Evolutionary conservation across 2,888 invertebrate genomes (phyloP).

Genomic region (Calliopum simillimum): DNA sequence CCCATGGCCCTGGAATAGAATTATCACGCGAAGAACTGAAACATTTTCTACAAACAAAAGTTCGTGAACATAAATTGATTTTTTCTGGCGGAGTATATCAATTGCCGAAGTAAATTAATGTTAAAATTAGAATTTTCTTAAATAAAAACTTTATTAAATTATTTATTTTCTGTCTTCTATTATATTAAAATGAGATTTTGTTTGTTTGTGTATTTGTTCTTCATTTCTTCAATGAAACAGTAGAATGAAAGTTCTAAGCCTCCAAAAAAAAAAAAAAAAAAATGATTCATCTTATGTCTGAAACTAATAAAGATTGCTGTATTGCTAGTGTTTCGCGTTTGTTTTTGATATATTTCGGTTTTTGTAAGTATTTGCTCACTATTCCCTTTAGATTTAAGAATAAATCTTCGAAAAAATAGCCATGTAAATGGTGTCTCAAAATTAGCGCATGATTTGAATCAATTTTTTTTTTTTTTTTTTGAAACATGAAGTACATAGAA

Average conservation of each 20-base stretch:
- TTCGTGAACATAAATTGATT: constrained; percentile 87
- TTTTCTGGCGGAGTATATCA: constrained; percentile 89
- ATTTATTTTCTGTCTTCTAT: not conserved
- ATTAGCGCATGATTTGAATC: too few relatives aligned
- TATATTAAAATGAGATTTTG: not conserved
- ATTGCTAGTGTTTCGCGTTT: too few relatives aligned
- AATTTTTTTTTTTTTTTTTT: too few relatives aligned
- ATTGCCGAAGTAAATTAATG: constrained; percentile 75
- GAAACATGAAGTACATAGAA: too few relatives aligned
- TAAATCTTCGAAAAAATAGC: too few relatives aligned
- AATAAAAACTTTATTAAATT: not conserved
- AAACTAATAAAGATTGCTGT: not conserved
- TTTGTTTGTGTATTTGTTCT: too few relatives aligned
- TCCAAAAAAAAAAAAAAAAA: not conserved
- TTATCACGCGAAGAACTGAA: constrained; percentile 89
- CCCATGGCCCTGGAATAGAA: constrained; percentile 90
- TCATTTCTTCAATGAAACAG: not conserved
- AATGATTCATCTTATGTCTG: not conserved
- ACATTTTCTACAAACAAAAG: constrained; percentile 92
- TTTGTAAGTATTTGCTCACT: too few relatives aligned
- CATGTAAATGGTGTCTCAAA: too few relatives aligned
- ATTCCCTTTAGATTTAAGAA: too few relatives aligned
- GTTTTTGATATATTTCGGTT: too few relatives aligned
- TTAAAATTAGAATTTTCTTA: not conserved
- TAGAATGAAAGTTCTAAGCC: not conserved